Base-by-base conservation (phyloP, 2,888 invertebrate genomes). In the Bimastos eiseni region DNA sequence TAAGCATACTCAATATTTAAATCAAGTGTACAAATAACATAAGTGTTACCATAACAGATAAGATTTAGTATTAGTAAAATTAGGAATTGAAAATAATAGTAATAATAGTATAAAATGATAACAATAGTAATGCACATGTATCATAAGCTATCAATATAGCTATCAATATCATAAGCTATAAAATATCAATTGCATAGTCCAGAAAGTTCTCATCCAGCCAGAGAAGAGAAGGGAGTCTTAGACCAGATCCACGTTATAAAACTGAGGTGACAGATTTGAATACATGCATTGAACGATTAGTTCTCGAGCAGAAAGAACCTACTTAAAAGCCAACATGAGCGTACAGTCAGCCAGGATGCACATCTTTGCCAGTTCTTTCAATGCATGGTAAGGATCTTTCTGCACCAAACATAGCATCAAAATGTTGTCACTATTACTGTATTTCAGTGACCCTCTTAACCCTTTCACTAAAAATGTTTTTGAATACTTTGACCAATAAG, bases 291-390 rank as follows among this genome's bases (percentile, higher is more conserved):
- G 55, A 55, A 55, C 11, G 2, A 21, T 3, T 86, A 86, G n/a
- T 86, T 34, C 2, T 21, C 2, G n/a, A 24, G 21, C 34, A 24
- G 38, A n/a, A 55, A 15, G 38, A 8, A 83, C 92, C 92, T 92
- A 94, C 94, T 93, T 98, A 97, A 98, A 98, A 0, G 98, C 98
- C 70, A 98, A 96, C 96, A 99, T 97, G 89, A 99, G 95, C 0
- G 98, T 98, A 94, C 98, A 96, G 95, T 98, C 97, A 36, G 98
- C 97, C 91, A 98, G 96, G 90, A 99, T 96, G 94, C 98, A 98
- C 93, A 99, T 97, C 94, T 98, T 96, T 8, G 98, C 98, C 92
- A 99, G 95, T 94, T 98, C 97, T 95, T 98, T 98, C 83, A 99
- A 95, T 2, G 97, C 96, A 93, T 97, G 96, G 94, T 98, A 97